Percentiles rank a stretch among this genome's conserved stretches.
These are phyloP conservation scores for Drosophila neoperkinsi DNA, from an alignment of 2,888 invertebrate species.

Conservation along the genomic window DNA sequence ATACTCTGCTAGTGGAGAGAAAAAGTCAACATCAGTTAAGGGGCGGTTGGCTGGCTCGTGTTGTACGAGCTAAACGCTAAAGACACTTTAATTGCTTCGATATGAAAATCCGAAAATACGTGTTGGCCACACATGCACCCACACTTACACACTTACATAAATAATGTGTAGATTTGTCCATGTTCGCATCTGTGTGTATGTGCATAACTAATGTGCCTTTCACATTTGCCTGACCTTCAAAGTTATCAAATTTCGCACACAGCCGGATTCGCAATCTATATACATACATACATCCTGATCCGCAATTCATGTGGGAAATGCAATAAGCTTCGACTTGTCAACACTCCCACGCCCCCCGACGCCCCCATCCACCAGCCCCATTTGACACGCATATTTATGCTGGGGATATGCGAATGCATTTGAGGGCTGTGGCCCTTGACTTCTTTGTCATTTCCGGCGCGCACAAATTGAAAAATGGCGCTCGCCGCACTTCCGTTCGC, in stretches of 20 bases:
- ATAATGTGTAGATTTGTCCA: conserved; percentile 9
- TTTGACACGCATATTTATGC: neutral
- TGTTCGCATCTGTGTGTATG: conserved; percentile 31
- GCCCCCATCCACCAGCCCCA: too few relatives aligned
- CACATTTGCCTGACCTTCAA: conserved; percentile 73
- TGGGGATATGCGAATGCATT: conserved; percentile 15
- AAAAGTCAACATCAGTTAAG: conserved; percentile 49
- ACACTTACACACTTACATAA: conserved; percentile 1
- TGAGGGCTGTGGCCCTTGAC: conserved; percentile 27
- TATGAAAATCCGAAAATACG: conserved; percentile 28
- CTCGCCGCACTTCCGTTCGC: conserved; percentile 68
- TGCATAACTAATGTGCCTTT: conserved; percentile 66
- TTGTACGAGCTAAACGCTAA: conserved; percentile 52
- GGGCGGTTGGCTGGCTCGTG: conserved; percentile 21
- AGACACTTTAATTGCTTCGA: conserved; percentile 77
- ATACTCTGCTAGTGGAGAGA: conserved; percentile 11
- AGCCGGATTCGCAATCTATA: conserved; percentile 4
- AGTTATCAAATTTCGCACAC: conserved; percentile 62
- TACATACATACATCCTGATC: conserved; percentile 14
- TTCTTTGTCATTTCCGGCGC: conserved; percentile 71
- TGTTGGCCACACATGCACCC: conserved; percentile 4
- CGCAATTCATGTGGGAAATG: conserved; percentile 53
- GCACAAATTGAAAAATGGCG: conserved; percentile 76
- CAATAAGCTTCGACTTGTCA: conserved; percentile 56
- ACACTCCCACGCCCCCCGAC: neutral